Conservation (phyloP, 2,113 vertebrate species). For the Emydocephalus ijimae region DNA sequence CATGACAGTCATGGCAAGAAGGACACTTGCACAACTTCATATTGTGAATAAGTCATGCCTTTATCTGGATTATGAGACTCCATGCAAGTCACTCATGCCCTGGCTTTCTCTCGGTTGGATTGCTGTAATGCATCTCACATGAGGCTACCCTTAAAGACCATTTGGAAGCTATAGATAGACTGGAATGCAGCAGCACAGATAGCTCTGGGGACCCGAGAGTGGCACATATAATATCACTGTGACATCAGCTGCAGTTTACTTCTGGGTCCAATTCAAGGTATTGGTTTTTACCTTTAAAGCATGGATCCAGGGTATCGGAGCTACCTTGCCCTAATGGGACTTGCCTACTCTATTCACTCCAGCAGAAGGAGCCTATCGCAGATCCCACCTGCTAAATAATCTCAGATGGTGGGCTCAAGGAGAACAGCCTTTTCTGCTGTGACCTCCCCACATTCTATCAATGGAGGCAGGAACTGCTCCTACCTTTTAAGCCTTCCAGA, state of each 20-base stretch:
- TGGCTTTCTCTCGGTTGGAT: neutral
- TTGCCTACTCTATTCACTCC: neutral
- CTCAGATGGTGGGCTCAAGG: neutral
- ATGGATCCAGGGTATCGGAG: neutral
- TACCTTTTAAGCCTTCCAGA: neutral
- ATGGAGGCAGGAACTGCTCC: neutral
- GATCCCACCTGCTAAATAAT: neutral
- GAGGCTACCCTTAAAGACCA: neutral
- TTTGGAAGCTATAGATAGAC: neutral
- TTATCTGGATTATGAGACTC: neutral
- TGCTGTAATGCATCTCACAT: neutral
- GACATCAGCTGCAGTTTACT: neutral
- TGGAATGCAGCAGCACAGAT: neutral
- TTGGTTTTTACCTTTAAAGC: neutral
- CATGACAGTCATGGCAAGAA: neutral
- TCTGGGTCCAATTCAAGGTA: neutral
- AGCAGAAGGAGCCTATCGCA: neutral
- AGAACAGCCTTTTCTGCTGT: neutral
- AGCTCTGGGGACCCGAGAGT: neutral
- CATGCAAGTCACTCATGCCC: neutral
- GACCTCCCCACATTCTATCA: neutral
- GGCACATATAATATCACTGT: neutral
- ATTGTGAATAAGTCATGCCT: neutral
- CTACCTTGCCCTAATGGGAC: neutral
- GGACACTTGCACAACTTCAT: neutral